A percentile compares a stretch with the other conserved stretches of the same genome.
These are phyloP conservation scores for Cottus gobio DNA, from an alignment of 2,113 vertebrate species.

Conservation along the genomic window DNA sequence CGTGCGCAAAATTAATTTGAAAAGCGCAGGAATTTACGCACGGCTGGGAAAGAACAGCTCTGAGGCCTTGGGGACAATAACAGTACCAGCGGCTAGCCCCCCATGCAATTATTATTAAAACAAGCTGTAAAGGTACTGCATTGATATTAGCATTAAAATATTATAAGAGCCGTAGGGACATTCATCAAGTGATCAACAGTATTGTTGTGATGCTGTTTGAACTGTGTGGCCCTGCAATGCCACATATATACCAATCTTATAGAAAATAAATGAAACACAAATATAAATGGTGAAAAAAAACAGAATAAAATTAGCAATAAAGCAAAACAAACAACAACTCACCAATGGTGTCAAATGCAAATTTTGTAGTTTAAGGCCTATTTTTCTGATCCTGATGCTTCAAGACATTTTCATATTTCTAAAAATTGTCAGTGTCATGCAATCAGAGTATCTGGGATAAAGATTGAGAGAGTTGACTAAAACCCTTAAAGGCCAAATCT, in stretches of 20 bases:
- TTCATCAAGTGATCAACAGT: not conserved
- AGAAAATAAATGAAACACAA: not conserved
- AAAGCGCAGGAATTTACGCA: not conserved
- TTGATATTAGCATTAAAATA: not conserved
- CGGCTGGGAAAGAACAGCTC: not conserved
- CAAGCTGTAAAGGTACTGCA: not conserved
- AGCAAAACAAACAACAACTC: not conserved
- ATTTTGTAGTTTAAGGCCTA: not conserved
- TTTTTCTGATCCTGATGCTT: not conserved
- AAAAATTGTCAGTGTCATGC: not conserved
- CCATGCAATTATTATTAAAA: not conserved
- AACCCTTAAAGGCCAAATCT: not conserved
- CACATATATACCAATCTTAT: not conserved
- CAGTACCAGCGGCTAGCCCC: not conserved
- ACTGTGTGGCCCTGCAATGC: not conserved
- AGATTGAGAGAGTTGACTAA: not conserved
- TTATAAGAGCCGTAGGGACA: not conserved
- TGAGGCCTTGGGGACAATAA: not conserved
- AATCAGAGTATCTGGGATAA: not conserved
- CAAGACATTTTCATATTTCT: not conserved
- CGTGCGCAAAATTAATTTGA: not conserved
- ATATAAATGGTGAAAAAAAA: not conserved
- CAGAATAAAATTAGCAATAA: not conserved
- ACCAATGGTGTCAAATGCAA: not conserved
- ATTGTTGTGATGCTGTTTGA: not conserved